A percentile compares a stretch with the other conserved stretches of the same genome.
These are phyloP conservation scores for Melipona beecheii DNA, from an alignment of 2,888 invertebrate species.

Conservation along the genomic window DNA sequence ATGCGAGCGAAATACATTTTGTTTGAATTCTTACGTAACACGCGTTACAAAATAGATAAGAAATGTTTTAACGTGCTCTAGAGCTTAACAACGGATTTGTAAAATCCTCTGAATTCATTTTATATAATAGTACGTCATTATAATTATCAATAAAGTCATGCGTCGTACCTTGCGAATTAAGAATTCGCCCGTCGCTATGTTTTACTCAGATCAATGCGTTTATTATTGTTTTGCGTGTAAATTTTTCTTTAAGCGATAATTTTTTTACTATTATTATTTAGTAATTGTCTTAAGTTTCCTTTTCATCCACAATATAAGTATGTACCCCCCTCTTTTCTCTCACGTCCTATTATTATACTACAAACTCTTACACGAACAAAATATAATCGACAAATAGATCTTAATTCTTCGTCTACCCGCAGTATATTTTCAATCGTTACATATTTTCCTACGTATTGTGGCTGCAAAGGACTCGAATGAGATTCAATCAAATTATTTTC, in stretches of 20 bases:
- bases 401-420: slow-evolving; percentile 43
- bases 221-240: slow-evolving; percentile 68
- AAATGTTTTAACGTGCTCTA: slow-evolving; percentile 45
- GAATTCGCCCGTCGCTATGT: slow-evolving; percentile 57
- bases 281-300: slow-evolving; percentile 58
- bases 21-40: slow-evolving; percentile 59
- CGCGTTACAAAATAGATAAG: slow-evolving; percentile 49
- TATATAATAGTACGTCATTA: slow-evolving; percentile 57
- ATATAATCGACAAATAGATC: slow-evolving; percentile 47
- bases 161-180: slow-evolving; percentile 66
- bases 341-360: slow-evolving; percentile 14
- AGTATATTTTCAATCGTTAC: slow-evolving; percentile 55
- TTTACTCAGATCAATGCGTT: slow-evolving; percentile 65
- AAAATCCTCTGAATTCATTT: slow-evolving; percentile 57
- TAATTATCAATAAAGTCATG: slow-evolving; percentile 54
- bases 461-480: slow-evolving; percentile 84
- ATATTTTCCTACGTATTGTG: slow-evolving; percentile 86
- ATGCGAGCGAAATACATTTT: slow-evolving; percentile 58
- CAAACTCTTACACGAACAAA: slow-evolving; percentile 46
- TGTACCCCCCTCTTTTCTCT: slow-evolving; percentile 10
- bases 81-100: slow-evolving; percentile 53
- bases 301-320: slow-evolving; percentile 73
- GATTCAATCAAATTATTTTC: slow-evolving; percentile 48
- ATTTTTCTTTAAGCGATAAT: slow-evolving; percentile 61
- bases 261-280: slow-evolving; percentile 55